Conservation (phyloP, 2,113 vertebrate species). For the Prolemur simus region DNA sequence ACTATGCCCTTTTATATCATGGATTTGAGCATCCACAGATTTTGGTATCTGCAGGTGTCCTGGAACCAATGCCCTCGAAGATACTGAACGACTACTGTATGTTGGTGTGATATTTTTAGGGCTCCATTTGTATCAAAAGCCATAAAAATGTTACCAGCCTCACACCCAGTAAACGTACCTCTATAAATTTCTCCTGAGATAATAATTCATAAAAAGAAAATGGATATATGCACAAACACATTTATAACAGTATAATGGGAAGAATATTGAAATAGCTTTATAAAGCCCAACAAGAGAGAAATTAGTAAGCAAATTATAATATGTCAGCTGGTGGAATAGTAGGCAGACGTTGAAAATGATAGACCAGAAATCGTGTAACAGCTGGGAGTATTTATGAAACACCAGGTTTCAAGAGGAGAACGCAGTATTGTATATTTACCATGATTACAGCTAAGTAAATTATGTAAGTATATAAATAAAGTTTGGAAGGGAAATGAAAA, state of each 20-base stretch:
- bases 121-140: slow-evolving; percentile 18
- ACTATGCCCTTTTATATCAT: neutral
- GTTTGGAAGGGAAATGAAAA: slow-evolving; percentile 35
- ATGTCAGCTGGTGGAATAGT: neutral
- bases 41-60: neutral
- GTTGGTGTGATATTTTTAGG: neutral
- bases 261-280: slow-evolving; percentile 25
- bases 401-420: slow-evolving; percentile 11
- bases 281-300: neutral
- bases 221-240: neutral
- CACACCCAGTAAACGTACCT: neutral
- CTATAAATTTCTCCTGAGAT: neutral
- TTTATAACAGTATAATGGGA: neutral
- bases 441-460: neutral
- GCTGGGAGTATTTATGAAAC: slow-evolving; percentile 11
- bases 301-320: slow-evolving; percentile 10
- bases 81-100: neutral
- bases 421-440: neutral
- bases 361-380: neutral
- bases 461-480: neutral
- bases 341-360: slow-evolving; percentile 15
- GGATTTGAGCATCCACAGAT: neutral
- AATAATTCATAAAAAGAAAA: slow-evolving; percentile 29
- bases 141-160: slow-evolving; percentile 25
- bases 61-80: neutral